Conservation (phyloP, 2,113 vertebrate species). For the Pseudopipra pipra region DNA sequence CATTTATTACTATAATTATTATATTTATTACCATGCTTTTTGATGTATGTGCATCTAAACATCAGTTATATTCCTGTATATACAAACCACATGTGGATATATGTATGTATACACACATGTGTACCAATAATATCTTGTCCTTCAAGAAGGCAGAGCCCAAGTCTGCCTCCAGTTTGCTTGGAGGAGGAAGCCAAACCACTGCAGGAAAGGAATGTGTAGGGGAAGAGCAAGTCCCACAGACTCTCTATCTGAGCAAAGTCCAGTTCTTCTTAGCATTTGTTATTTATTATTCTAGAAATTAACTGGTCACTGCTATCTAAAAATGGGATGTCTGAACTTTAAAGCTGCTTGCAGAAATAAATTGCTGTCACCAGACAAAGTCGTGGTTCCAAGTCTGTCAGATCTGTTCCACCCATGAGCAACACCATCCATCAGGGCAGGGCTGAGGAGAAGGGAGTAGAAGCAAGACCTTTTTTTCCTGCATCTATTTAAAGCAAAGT, state of each 20-base stretch:
- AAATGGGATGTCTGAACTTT: not conserved
- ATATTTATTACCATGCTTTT: not conserved
- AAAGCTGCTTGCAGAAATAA: not conserved
- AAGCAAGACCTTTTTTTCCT: not conserved
- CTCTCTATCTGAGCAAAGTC: not conserved
- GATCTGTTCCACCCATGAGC: not conserved
- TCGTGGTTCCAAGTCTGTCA: not conserved
- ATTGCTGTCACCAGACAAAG: not conserved
- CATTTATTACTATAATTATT: rapidly evolving
- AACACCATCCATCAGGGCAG: not conserved
- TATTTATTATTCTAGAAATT: not conserved
- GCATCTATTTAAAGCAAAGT: not conserved
- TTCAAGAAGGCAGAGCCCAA: not conserved
- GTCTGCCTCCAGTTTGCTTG: not conserved
- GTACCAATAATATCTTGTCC: not conserved
- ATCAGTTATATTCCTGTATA: not conserved
- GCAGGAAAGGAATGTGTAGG: not conserved
- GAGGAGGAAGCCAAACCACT: not conserved
- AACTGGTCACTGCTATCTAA: not conserved
- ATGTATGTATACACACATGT: rapidly evolving
- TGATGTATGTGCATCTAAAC: rapidly evolving
- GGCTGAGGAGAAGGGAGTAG: not conserved
- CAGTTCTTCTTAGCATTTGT: not conserved
- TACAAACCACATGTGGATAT: rapidly evolving
- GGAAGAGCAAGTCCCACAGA: not conserved